Percentiles rank a stretch among this genome's conserved stretches.
These are phyloP conservation scores for Ceratina australensis DNA, from an alignment of 1,140 invertebrate genomes.

Conservation along the genomic window DNA sequence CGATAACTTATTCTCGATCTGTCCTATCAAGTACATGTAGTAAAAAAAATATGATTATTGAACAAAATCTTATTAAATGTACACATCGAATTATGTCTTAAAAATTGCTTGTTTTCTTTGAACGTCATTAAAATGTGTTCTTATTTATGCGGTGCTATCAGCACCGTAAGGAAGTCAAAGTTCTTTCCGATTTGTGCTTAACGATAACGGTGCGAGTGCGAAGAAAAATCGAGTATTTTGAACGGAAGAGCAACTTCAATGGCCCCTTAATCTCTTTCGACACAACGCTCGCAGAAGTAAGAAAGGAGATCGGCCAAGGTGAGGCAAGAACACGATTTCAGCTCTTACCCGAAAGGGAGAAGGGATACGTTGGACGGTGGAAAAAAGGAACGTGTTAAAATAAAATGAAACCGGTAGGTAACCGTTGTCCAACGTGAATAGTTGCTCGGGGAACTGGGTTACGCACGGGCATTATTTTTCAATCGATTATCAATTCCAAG, in stretches of 20 bases:
- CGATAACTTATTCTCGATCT: no score
- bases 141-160: neutral
- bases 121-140: no score
- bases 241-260: neutral
- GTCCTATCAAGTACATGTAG: no score
- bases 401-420: conserved; percentile 49
- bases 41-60: no score
- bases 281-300: neutral
- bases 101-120: no score
- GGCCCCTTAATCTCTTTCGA: conserved; percentile 4
- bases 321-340: conserved; percentile 1
- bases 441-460: conserved; percentile 12
- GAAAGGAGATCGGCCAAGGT: conserved; percentile 32
- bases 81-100: no score
- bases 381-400: conserved; percentile 37
- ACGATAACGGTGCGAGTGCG: neutral
- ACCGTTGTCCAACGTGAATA: neutral
- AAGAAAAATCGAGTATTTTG: neutral
- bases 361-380: neutral
- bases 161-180: neutral
- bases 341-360: neutral
- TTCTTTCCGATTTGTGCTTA: neutral
- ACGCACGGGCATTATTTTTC: neutral
- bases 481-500: neutral
- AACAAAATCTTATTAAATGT: no score